A percentile compares a stretch with the other conserved stretches of the same genome.
Conservation (phyloP, 2,797 vertebrate genomes). For the Alectoris magna region DNA sequence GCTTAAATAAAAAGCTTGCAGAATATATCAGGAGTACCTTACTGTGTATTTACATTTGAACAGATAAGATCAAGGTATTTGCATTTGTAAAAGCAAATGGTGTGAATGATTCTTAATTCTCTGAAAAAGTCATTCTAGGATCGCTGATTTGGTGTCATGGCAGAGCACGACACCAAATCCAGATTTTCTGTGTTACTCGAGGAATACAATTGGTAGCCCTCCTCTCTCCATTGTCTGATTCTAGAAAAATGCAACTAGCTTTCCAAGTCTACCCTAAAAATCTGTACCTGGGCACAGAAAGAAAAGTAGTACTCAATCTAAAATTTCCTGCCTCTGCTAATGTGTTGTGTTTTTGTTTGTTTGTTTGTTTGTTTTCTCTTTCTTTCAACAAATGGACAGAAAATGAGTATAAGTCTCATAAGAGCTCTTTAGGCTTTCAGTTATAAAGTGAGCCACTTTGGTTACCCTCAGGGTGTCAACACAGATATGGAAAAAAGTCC, state of each 20-base stretch:
- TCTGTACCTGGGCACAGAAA: background rate
- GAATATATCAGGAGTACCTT: background rate
- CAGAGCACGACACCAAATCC: background rate
- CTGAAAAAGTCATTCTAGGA: background rate
- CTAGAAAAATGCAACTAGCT: background rate
- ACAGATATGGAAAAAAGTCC: constrained; percentile 1
- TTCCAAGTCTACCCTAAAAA: background rate
- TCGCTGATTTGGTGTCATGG: background rate
- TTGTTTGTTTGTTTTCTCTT: background rate
- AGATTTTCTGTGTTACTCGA: background rate
- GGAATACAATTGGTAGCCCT: background rate
- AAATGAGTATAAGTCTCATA: background rate
- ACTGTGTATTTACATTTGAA: background rate
- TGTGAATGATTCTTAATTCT: background rate
- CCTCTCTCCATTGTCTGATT: background rate
- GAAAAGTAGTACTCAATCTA: background rate
- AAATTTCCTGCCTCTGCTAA: background rate
- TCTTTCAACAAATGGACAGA: background rate
- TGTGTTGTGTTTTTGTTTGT: background rate
- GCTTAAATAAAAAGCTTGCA: background rate
- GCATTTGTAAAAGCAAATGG: background rate
- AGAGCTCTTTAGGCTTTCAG: background rate
- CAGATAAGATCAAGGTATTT: background rate
- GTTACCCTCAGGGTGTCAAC: constrained; percentile 36
- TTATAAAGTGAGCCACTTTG: background rate